Percentiles rank a stretch among this genome's conserved stretches.
Evolutionary conservation across 2,888 invertebrate species (phyloP).

Genomic region (Drosophila buzzatii): DNA sequence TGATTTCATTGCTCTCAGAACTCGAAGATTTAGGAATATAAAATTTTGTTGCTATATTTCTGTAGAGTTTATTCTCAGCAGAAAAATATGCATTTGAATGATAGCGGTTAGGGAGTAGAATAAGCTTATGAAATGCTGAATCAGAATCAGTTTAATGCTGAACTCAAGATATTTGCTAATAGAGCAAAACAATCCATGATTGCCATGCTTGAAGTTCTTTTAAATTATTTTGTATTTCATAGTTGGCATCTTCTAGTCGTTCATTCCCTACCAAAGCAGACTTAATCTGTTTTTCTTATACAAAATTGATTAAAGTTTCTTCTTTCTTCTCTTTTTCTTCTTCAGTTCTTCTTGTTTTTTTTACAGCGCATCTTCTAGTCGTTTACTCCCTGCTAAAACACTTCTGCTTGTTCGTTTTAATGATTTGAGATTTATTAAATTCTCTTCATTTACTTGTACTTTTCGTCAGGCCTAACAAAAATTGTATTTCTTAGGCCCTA

Average conservation of each 20-base stretch:
- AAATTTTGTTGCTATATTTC: too few relatives aligned
- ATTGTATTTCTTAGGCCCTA: conserved; percentile 25
- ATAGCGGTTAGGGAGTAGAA: background rate
- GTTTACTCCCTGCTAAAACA: background rate
- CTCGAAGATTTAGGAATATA: background rate
- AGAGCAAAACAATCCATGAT: too few relatives aligned
- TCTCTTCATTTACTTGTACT: background rate
- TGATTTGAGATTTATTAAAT: conserved; percentile 6
- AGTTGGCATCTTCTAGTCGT: background rate
- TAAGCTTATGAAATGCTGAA: background rate
- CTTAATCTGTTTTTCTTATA: too few relatives aligned
- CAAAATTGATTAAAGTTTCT: too few relatives aligned
- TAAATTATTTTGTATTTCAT: background rate
- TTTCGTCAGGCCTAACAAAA: conserved; percentile 26
- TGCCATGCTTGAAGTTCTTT: background rate
- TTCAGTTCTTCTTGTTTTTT: background rate
- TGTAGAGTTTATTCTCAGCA: background rate
- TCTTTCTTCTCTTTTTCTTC: too few relatives aligned
- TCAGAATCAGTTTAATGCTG: background rate
- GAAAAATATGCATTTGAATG: background rate
- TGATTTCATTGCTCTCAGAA: background rate
- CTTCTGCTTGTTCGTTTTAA: background rate
- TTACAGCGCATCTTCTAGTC: background rate
- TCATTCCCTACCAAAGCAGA: background rate
- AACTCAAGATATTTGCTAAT: background rate